A percentile compares a stretch with the other conserved stretches of the same genome.
These are phyloP conservation scores for Drosophila paranaensis DNA, from an alignment of 2,888 invertebrate genomes.

Conservation along the genomic window DNA sequence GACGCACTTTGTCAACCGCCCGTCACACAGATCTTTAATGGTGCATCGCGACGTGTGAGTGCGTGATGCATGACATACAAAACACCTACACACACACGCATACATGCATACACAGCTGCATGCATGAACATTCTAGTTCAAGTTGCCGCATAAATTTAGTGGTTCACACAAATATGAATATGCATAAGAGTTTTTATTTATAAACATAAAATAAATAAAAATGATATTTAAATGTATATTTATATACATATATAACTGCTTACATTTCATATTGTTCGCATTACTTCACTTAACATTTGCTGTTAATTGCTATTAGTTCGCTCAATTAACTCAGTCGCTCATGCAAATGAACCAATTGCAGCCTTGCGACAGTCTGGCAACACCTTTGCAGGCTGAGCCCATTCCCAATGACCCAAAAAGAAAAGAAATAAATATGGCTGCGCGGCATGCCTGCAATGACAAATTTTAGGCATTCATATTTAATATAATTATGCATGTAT, in stretches of 20 bases:
- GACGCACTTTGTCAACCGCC: constrained; percentile 76
- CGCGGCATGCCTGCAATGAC: constrained; percentile 46
- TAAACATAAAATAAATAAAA: background rate
- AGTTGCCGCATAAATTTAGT: background rate
- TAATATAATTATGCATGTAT: constrained; percentile 5
- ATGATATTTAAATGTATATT: background rate
- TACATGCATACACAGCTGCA: background rate
- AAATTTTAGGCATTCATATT: constrained; percentile 24
- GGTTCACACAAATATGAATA: background rate
- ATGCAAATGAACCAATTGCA: background rate
- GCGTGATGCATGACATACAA: constrained; percentile 54
- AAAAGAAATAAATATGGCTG: constrained; percentile 22
- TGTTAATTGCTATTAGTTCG: background rate
- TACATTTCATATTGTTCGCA: background rate
- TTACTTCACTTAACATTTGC: too few species aligned
- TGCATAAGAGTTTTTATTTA: background rate
- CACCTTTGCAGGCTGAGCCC: constrained; percentile 51
- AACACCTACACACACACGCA: constrained; percentile 6
- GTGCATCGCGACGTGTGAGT: constrained; percentile 50
- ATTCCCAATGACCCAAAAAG: constrained; percentile 38
- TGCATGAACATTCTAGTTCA: constrained; percentile 1
- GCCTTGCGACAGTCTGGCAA: constrained; percentile 25
- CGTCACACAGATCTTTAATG: constrained; percentile 72
- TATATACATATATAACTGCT: background rate
- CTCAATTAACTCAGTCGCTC: background rate